Evolutionary conservation across 2,113 vertebrate species (phyloP).

Genomic region (Zapus hudsonius): DNA sequence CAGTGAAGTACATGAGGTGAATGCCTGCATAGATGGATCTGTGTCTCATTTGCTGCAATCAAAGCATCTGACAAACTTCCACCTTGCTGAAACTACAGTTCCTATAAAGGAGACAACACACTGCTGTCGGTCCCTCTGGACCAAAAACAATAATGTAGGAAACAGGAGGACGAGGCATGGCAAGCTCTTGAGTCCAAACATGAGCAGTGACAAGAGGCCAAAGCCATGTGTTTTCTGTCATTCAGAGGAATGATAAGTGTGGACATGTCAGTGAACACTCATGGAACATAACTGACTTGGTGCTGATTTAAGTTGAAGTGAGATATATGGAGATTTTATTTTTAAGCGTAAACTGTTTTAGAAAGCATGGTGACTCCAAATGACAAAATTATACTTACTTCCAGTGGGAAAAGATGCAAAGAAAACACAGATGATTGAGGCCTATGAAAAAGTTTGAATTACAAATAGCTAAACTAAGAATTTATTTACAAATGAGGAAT

Average conservation of each 20-base stretch:
- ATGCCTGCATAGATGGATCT: not conserved
- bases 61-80: not conserved
- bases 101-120: not conserved
- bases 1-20: not conserved
- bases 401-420: not conserved
- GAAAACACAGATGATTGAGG: constrained; percentile 6
- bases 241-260: constrained; percentile 11
- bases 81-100: not conserved
- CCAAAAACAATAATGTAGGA: not conserved
- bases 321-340: not conserved
- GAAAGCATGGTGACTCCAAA: constrained; percentile 1
- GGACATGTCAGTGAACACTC: not conserved
- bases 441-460: not conserved
- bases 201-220: not conserved
- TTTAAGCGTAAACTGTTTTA: not conserved
- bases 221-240: constrained; percentile 18
- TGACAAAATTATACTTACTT: constrained; percentile 22
- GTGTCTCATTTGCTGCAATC: not conserved
- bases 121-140: no score
- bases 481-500: not conserved
- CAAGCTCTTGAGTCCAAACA: not conserved
- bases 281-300: not conserved
- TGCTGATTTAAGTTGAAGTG: not conserved
- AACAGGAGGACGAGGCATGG: not conserved
- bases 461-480: not conserved